These are phyloP conservation scores for Tamias sibiricus DNA, from an alignment of 2,113 vertebrate genomes.

Conservation along the genomic window DNA sequence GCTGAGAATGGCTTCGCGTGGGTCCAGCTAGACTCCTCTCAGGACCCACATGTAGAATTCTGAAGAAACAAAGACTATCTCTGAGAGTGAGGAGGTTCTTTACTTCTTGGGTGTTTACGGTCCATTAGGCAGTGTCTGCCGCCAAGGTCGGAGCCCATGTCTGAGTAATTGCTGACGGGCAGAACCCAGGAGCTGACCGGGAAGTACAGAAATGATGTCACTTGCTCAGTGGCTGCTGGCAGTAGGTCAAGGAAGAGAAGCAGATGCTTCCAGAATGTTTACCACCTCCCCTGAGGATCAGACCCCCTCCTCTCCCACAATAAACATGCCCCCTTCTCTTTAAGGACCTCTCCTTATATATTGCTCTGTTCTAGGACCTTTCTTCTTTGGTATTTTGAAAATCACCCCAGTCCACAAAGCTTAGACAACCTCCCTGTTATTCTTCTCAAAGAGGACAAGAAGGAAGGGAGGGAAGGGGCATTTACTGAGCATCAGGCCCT, in stretches of 20 bases:
- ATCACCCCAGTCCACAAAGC: neutral
- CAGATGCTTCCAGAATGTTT: neutral
- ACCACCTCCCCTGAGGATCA: neutral
- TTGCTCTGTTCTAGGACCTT: neutral
- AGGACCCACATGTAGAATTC: neutral
- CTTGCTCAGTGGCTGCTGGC: neutral
- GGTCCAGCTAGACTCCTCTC: neutral
- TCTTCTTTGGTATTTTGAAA: neutral
- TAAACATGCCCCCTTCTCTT: neutral
- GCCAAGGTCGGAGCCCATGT: neutral
- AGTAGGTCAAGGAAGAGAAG: neutral
- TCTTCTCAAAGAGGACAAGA: neutral
- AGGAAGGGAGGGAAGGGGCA: neutral
- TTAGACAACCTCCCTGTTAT: neutral
- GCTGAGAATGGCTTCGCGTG: neutral
- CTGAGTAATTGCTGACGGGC: neutral
- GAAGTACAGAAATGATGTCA: neutral
- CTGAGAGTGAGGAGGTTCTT: neutral
- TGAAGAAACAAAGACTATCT: neutral
- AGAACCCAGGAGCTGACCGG: neutral
- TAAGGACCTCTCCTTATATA: neutral
- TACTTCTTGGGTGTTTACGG: neutral
- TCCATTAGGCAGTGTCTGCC: rapidly evolving
- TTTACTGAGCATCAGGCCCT: neutral
- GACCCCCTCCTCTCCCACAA: neutral